Evolutionary conservation across 1,140 invertebrate species (phyloP).

Genomic region (Drosophila virilis): DNA sequence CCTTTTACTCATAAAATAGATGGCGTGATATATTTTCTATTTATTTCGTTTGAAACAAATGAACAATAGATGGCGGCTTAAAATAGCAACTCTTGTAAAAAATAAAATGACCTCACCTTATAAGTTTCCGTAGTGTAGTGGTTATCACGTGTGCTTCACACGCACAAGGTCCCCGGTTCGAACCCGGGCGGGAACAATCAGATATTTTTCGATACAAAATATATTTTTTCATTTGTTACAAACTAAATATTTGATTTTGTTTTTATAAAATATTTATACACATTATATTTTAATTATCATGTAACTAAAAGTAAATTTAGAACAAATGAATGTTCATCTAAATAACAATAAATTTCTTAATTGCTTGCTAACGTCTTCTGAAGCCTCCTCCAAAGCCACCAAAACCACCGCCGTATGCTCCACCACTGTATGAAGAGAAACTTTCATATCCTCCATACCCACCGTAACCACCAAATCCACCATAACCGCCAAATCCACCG

Average conservation of each 20-base stretch:
- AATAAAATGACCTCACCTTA: rapidly evolving
- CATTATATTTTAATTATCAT: neutral
- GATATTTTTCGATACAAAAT: neutral
- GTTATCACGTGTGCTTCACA: slow-evolving; percentile 87
- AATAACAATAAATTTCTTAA: neutral
- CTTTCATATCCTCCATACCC: slow-evolving; percentile 17
- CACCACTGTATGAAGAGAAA: slow-evolving; percentile 28
- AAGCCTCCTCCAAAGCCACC: slow-evolving; percentile 49
- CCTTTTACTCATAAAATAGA: neutral
- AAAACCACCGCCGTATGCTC: slow-evolving; percentile 45
- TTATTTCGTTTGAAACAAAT: neutral
- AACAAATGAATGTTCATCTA: too few relatives aligned
- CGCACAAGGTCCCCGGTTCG: slow-evolving; percentile 87
- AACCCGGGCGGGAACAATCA: slow-evolving; percentile 86
- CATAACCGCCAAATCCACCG: slow-evolving; percentile 32
- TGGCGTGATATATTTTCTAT: neutral
- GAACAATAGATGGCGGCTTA: slow-evolving; percentile 13
- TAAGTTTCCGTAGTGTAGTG: slow-evolving; percentile 85
- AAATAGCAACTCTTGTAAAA: neutral
- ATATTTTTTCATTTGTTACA: neutral
- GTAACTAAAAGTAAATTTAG: too few relatives aligned
- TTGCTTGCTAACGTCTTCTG: slow-evolving; percentile 15
- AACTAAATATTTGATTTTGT: neutral
- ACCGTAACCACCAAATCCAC: slow-evolving; percentile 31
- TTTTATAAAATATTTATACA: neutral